Base-by-base conservation (phyloP, 2,113 vertebrate genomes). In the Symphodus melops region DNA sequence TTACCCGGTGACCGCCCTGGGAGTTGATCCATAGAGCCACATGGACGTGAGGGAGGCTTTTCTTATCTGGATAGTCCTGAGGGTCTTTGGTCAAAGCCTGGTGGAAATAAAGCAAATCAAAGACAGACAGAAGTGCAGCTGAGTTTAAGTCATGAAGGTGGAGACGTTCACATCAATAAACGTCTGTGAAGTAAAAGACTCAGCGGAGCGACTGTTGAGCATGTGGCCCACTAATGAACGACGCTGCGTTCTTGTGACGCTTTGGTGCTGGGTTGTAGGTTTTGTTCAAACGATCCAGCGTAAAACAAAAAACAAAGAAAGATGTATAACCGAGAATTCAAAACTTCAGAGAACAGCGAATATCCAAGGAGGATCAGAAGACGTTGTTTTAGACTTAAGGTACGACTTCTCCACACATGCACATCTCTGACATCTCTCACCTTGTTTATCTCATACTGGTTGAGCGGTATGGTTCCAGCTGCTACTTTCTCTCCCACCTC, bases 1-100 rank as follows among this genome's bases (percentile, higher is more conserved):
- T 99, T 89, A 99, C 93, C 68, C 95, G 95, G 71, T 92, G 95
- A 41, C 97, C 98, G 19, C 94, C 95, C 88, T 98, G 98, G 52
- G 97, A 97, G 93, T 99, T 99, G 86, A 99, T 96, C 98, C 98
- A 99, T 52, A 99, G 94, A 65, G 98, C 97, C 83, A 99, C 97
- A 14, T 99, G 98, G 36, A 99, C 98, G 41, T 99, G 98, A 73
- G 98, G 98, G 49, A 99, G 93, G 77, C 69, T 93, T 91, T 98
- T 99, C 90, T 98, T 99, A 87, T 99, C 98, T 21, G 98, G 97
- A 83, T 99, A 99, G 94, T 99, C 98, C 86, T 99, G 97, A 37
- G 98, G 98, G 79, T 99, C 97, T 85, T 99, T 99, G 19, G 98
- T 99, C 81, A 99, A 85, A 16, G 96, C 96, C 98, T 99, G 73